Evolutionary conservation across 2,113 vertebrate genomes (phyloP).

Genomic region (Rhagologus leucostigma): DNA sequence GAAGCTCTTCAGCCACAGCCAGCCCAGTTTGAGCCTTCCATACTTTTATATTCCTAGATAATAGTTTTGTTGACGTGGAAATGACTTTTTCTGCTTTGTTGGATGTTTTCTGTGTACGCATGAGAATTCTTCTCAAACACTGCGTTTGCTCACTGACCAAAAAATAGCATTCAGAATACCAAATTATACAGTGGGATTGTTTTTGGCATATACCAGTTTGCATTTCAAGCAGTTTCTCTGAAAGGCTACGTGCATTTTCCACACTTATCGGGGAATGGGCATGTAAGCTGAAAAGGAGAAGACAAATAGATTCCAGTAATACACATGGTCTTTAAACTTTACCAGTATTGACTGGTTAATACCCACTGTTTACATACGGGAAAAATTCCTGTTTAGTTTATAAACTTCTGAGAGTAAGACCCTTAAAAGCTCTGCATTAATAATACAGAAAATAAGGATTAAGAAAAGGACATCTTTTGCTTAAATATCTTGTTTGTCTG

Average conservation of each 20-base stretch:
- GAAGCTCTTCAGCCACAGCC: neutral
- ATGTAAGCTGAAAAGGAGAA: neutral
- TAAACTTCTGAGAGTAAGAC: neutral
- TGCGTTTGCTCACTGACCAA: conserved; percentile 70
- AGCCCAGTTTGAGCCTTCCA: neutral
- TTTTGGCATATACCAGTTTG: conserved; percentile 30
- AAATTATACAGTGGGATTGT: conserved; percentile 52
- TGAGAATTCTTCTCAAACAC: conserved; percentile 57
- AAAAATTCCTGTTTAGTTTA: neutral
- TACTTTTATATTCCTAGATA: conserved; percentile 26
- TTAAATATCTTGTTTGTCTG: neutral
- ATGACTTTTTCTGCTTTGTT: conserved; percentile 60
- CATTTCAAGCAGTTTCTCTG: conserved; percentile 61
- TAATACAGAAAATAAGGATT: neutral
- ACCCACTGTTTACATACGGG: neutral
- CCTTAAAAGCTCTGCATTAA: neutral
- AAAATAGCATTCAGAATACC: conserved; percentile 54
- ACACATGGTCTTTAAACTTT: conserved; percentile 27
- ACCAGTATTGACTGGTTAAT: conserved; percentile 35
- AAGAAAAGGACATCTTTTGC: neutral
- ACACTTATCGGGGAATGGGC: neutral
- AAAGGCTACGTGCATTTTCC: neutral
- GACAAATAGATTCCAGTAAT: conserved; percentile 1
- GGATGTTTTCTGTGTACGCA: conserved; percentile 44
- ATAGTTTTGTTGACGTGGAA: conserved; percentile 58